Evolutionary conservation across 2,888 invertebrate genomes (phyloP).

Genomic region (Rhopalosiphum nymphaeae): DNA sequence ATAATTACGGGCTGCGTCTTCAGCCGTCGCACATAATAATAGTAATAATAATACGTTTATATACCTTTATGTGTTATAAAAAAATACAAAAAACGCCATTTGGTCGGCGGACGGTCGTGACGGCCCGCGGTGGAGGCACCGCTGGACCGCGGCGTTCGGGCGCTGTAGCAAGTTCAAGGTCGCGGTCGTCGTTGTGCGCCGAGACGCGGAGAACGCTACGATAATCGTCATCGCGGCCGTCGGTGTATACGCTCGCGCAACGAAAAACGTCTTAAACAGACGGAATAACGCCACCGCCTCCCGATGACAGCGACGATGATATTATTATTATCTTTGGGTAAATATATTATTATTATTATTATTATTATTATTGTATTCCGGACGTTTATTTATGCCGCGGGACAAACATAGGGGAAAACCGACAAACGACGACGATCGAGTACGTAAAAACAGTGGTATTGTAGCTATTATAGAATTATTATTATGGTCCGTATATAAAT

Average conservation of each 20-base stretch:
- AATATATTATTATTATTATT: background rate
- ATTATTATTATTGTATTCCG: background rate
- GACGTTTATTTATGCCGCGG: background rate
- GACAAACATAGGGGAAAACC: background rate
- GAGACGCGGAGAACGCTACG: background rate
- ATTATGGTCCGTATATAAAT: too few relatives aligned
- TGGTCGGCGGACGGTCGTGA: slow-evolving; percentile 36
- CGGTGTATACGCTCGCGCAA: background rate
- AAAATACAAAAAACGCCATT: background rate
- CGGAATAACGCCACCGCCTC: background rate
- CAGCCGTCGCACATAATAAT: background rate
- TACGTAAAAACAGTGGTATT: too few relatives aligned
- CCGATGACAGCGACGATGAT: background rate
- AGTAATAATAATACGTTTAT: background rate
- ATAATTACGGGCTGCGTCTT: background rate
- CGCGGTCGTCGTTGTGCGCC: background rate
- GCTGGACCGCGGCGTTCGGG: slow-evolving; percentile 35
- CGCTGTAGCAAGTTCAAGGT: slow-evolving; percentile 40
- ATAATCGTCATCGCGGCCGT: background rate
- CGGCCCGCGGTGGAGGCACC: slow-evolving; percentile 43
- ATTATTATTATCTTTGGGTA: background rate
- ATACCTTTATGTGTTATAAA: background rate
- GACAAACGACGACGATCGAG: background rate
- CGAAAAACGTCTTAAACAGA: background rate
- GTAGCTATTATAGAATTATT: too few relatives aligned